A percentile compares a stretch with the other conserved stretches of the same genome.
These are phyloP conservation scores for Cecidostiba fungosa DNA, from an alignment of 2,888 invertebrate genomes.

Conservation along the genomic window DNA sequence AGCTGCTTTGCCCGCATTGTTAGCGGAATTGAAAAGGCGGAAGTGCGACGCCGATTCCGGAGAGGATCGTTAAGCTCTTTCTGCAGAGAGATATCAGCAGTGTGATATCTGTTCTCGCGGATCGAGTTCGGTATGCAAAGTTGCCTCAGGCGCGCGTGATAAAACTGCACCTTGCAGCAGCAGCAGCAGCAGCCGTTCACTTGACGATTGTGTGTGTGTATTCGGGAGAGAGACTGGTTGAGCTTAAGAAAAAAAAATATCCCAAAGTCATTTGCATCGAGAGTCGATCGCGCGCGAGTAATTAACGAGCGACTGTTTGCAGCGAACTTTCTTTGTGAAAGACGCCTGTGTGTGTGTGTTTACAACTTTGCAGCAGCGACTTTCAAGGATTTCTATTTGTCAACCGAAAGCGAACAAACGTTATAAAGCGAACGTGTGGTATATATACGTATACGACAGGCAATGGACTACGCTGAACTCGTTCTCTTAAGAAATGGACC, in stretches of 20 bases:
- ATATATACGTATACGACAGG: too few species aligned
- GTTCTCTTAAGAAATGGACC: neutral
- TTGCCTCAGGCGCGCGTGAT: neutral
- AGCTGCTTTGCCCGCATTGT: neutral
- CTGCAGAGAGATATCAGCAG: neutral
- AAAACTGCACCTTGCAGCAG: conserved; percentile 9
- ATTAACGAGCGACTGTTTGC: conserved; percentile 5
- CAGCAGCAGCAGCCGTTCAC: conserved; percentile 22
- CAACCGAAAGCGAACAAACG: conserved; percentile 2
- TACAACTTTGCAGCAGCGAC: neutral
- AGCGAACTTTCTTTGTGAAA: conserved; percentile 12
- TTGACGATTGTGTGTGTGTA: neutral
- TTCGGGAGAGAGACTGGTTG: neutral
- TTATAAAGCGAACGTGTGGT: neutral
- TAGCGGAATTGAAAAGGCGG: neutral
- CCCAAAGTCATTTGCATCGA: neutral
- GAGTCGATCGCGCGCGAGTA: conserved; percentile 4
- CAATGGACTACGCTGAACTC: neutral
- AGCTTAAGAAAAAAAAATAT: neutral
- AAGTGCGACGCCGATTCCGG: neutral
- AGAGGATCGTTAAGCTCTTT: neutral
- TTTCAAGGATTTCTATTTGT: conserved; percentile 22
- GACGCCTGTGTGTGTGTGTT: neutral
- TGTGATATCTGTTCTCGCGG: neutral
- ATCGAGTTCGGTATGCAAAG: neutral